Percentiles rank a stretch among this genome's conserved stretches.
Conservation (phyloP, 2,888 invertebrate genomes). For the Balanococcus diminutus region DNA sequence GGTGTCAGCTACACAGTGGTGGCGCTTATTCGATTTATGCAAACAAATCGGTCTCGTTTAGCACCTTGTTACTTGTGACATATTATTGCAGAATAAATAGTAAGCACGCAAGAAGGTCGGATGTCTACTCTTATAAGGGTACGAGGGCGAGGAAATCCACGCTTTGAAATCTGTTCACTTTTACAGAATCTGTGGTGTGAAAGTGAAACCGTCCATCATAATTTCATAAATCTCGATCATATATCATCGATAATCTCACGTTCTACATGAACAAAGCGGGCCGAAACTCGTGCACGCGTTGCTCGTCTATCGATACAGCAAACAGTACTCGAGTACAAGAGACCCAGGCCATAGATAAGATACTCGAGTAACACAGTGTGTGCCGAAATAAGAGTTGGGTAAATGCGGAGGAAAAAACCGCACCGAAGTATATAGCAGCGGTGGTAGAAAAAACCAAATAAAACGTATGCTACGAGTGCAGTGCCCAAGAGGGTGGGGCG, state of each 20-base stretch:
- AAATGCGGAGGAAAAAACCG: background rate
- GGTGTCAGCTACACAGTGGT: background rate
- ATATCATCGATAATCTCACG: background rate
- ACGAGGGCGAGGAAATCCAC: too few species aligned
- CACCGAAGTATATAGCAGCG: background rate
- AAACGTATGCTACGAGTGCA: background rate
- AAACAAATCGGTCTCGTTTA: background rate
- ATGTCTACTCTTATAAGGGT: too few species aligned
- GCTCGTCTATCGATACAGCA: background rate
- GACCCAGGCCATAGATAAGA: constrained; percentile 12
- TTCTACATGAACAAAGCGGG: background rate
- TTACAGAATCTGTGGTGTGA: too few species aligned
- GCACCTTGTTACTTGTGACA: background rate
- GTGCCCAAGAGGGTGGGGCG: background rate
- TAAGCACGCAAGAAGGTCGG: too few species aligned
- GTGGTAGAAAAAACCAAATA: background rate
- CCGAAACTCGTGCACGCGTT: constrained; percentile 27
- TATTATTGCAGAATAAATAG: background rate
- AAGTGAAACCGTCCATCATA: too few species aligned
- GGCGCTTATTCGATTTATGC: background rate
- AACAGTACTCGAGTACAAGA: constrained; percentile 29
- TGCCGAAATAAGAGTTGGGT: background rate
- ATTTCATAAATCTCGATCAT: too few species aligned
- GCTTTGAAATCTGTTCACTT: too few species aligned
- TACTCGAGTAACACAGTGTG: background rate